These are phyloP conservation scores for Dimorphilus gyrociliatus DNA, from an alignment of 2,888 invertebrate species.

Conservation along the genomic window DNA sequence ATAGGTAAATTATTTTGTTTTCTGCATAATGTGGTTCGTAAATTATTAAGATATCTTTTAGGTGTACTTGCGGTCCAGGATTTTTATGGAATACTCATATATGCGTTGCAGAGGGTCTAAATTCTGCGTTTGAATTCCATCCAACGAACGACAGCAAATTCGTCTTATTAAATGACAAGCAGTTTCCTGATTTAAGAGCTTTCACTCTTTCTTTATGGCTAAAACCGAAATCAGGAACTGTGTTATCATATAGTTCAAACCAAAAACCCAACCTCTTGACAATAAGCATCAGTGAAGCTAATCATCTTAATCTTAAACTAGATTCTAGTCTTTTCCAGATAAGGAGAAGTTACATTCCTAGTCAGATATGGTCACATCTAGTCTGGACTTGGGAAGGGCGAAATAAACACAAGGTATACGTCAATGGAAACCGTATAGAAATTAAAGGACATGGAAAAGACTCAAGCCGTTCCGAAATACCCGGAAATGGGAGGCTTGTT, in stretches of 20 bases:
- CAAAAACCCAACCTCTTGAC: background rate
- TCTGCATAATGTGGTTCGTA: no score
- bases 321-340: no score
- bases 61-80: slow-evolving; percentile 36
- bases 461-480: slow-evolving; percentile 12
- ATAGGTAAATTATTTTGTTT: no score
- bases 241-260: slow-evolving; percentile 8
- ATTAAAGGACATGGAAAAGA: no score
- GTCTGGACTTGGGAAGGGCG: no score
- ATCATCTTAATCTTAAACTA: no score
- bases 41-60: no score
- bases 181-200: slow-evolving; percentile 22
- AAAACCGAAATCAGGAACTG: slow-evolving; percentile 14
- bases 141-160: slow-evolving; percentile 17
- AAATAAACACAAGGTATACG: no score
- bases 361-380: no score
- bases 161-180: slow-evolving; percentile 24
- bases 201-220: slow-evolving; percentile 34
- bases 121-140: slow-evolving; percentile 26
- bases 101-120: slow-evolving; percentile 32
- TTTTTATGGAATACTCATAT: slow-evolving; percentile 35
- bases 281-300: no score
- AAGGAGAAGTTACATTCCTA: no score
- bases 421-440: no score
- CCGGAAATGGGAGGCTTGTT: slow-evolving; percentile 27